These are phyloP conservation scores for Flexamia atlantica DNA, from an alignment of 2,888 invertebrate species.

Conservation along the genomic window DNA sequence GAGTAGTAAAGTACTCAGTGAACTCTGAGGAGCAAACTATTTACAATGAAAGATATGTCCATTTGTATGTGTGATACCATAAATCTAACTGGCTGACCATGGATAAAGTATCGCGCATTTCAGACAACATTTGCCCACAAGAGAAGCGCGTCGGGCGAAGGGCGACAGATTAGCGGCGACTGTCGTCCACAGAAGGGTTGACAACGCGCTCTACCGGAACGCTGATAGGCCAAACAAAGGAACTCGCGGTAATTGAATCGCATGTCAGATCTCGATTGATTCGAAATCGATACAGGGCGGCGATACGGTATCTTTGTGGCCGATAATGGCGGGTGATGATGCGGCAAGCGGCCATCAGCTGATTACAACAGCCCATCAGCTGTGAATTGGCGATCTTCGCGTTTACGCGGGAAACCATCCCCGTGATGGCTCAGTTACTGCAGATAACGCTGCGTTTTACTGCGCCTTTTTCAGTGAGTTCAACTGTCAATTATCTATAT, in stretches of 20 bases:
- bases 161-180: background rate
- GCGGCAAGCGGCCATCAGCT: constrained; percentile 30
- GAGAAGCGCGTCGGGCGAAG: background rate
- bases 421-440: background rate
- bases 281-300: constrained; percentile 58
- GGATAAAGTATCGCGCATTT: too few species aligned
- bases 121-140: too few species aligned
- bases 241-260: constrained; percentile 58
- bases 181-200: constrained; percentile 48
- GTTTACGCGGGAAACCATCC: constrained; percentile 20
- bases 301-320: constrained; percentile 55
- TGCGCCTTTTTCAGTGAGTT: background rate
- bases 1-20: too few species aligned
- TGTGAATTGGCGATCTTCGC: constrained; percentile 4
- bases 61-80: too few species aligned
- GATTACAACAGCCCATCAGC: constrained; percentile 7
- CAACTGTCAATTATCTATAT: background rate
- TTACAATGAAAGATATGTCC: too few species aligned
- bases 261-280: constrained; percentile 62
- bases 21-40: too few species aligned
- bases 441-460: background rate
- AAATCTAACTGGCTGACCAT: too few species aligned
- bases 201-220: constrained; percentile 52
- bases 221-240: constrained; percentile 46
- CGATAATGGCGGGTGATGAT: constrained; percentile 53